A percentile compares a stretch with the other conserved stretches of the same genome.
Conservation (phyloP, 2,113 vertebrate species). For the Eupsittula cactorum region DNA sequence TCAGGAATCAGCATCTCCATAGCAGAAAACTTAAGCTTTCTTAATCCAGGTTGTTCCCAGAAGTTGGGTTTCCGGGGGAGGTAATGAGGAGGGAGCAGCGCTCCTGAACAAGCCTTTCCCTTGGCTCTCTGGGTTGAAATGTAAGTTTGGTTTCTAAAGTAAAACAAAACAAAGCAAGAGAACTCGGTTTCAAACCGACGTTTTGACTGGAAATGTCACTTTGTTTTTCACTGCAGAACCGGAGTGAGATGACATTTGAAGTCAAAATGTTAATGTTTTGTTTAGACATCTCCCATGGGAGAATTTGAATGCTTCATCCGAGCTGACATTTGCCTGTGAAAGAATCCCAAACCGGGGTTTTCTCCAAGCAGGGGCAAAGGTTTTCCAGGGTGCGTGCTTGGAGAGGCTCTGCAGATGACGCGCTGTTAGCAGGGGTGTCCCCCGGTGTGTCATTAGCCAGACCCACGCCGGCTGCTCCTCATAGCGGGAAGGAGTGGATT, state of each 20-base stretch:
- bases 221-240: conserved; percentile 61
- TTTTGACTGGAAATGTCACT: conserved; percentile 66
- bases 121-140: background rate
- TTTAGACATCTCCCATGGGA: conserved; percentile 47
- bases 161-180: background rate
- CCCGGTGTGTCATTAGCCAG: background rate
- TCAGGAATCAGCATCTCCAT: background rate
- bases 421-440: background rate
- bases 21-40: background rate
- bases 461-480: accelerated
- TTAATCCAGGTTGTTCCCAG: background rate
- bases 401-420: background rate
- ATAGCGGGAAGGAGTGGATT: accelerated
- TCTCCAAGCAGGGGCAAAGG: background rate
- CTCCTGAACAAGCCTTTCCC: background rate
- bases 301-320: conserved; percentile 8
- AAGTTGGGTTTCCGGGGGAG: background rate
- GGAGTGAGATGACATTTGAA: conserved; percentile 56
- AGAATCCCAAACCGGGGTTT: background rate
- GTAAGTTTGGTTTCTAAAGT: background rate
- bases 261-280: conserved; percentile 68
- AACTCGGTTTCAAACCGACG: background rate
- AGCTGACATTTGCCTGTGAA: conserved; percentile 20
- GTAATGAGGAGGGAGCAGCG: background rate
- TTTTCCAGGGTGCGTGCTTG: background rate